Percentiles rank a stretch among this genome's conserved stretches.
phyloP scores from a whole-genome alignment of 2,888 invertebrate species.

The Bombylius major region DNA sequence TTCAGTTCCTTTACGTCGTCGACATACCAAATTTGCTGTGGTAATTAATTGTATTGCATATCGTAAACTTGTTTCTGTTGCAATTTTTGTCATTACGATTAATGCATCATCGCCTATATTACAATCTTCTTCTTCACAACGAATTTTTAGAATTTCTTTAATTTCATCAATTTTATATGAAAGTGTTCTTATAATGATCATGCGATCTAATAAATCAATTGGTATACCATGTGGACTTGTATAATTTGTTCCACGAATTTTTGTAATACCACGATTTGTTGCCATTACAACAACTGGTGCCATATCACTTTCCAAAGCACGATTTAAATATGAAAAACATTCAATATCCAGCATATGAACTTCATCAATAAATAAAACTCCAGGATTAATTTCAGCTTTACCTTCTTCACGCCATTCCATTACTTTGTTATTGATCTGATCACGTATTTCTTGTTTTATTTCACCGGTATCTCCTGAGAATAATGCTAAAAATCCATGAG shows the following conservation, averaged over 20 bases:
- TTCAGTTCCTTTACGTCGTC: slow-evolving; percentile 75
- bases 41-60: slow-evolving; percentile 98
- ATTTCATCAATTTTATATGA: slow-evolving; percentile 83
- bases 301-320: slow-evolving; percentile 93
- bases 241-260: slow-evolving; percentile 89
- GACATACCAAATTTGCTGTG: slow-evolving; percentile 86
- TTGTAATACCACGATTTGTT: slow-evolving; percentile 89
- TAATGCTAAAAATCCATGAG: slow-evolving; percentile 92
- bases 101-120: slow-evolving; percentile 86
- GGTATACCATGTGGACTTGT: slow-evolving; percentile 95
- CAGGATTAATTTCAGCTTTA: slow-evolving; percentile 97
- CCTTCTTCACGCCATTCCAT: slow-evolving; percentile 99
- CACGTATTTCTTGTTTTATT: slow-evolving; percentile 93
- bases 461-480: slow-evolving; percentile 99
- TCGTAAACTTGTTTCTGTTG: slow-evolving; percentile 83
- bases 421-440: slow-evolving; percentile 95
- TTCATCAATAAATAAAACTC: slow-evolving; percentile 94
- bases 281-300: slow-evolving; percentile 98
- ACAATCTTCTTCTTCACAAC: slow-evolving; percentile 97
- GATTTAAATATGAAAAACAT: slow-evolving; percentile 95
- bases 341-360: slow-evolving; percentile 99
- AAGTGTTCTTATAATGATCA: slow-evolving; percentile 85
- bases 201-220: slow-evolving; percentile 85
- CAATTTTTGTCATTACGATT: slow-evolving; percentile 81
- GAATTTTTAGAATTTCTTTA: slow-evolving; percentile 81